Conservation (phyloP, 2,113 vertebrate genomes). For the Arenaria interpres region DNA sequence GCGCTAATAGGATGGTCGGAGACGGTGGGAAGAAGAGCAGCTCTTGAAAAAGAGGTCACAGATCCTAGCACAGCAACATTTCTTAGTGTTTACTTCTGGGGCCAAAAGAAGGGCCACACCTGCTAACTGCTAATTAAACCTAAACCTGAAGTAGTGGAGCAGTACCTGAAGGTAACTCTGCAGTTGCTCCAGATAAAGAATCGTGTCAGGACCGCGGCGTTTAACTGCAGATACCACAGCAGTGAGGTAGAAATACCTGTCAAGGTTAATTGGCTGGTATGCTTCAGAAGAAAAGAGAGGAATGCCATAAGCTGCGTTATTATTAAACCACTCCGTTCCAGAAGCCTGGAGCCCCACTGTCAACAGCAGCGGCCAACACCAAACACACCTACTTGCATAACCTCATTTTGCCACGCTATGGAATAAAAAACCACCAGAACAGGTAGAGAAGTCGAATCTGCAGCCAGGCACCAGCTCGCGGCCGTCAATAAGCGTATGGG, state of each 20-base stretch:
- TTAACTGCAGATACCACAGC: not conserved
- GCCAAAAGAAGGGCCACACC: not conserved
- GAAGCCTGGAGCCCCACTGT: not conserved
- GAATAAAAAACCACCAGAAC: not conserved
- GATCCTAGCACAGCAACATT: too few relatives aligned
- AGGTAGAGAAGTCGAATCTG: too few relatives aligned
- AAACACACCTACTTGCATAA: not conserved
- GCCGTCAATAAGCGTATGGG: fast-evolving
- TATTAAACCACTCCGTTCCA: not conserved
- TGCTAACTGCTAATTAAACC: not conserved
- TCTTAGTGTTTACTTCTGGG: not conserved
- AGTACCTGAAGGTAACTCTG: not conserved
- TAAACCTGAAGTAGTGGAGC: not conserved
- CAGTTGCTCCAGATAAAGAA: not conserved
- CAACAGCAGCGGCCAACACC: not conserved
- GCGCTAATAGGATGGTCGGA: not conserved
- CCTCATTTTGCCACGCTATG: fast-evolving
- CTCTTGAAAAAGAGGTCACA: not conserved
- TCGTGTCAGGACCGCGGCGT: not conserved
- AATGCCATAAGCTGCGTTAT: not conserved
- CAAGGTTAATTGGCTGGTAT: not conserved
- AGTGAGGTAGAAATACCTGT: not conserved
- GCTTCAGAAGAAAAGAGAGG: not conserved
- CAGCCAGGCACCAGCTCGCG: not conserved
- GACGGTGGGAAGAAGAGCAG: not conserved